Base-by-base conservation (phyloP, 2,113 vertebrate genomes). In the Melozone crissalis region DNA sequence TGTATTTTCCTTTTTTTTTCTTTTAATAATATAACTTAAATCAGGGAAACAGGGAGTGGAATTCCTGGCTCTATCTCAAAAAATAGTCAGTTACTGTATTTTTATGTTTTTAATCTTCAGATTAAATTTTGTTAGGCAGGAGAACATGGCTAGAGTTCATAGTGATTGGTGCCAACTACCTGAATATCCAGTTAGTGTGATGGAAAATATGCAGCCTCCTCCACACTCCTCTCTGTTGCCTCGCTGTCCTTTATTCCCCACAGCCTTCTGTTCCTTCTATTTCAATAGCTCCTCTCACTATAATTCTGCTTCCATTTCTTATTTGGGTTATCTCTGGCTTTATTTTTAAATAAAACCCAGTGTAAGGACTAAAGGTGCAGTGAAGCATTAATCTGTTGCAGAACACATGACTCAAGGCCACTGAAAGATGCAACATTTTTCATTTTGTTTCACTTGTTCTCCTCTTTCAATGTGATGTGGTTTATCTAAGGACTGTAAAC, bases 181-280 rank as follows among this genome's bases (percentile, higher is more conserved):
- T 87, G 58, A 90, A 72, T 80, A 76, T 80, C 83, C 63, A 73
- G 11, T 30, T 52, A 69, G 8, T 35, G 13, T 41, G 31, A 65
- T 49, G 46, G 44, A 80, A 88, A 92, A 66, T 37, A 49, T 12
- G 3, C 17, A 54, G 11, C 54, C n/a, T 93, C 54, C 67, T 88
- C 47, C 78, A 83, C 58, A 65, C 6, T 73, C 24, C 15, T 80
- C n/a, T 15, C 37, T 0, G 0, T 68, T 2, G 1, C n/a, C 44
- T 83, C 3, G 1, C 27, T 57, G 39, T 69, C 58, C 63, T 92
- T 93, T 83, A 73, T 92, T 33, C 75, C 37, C 43, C 3, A 1
- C 19, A 90, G 41, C 22, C 20, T 93, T 88, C 72, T 86, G 76
- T 86, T 94, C 10, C 37, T 26, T 80, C n/a, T 86, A 4, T 88